phyloP scores from a whole-genome alignment of 2,113 vertebrate species.

The Craseonycteris thonglongyai region DNA sequence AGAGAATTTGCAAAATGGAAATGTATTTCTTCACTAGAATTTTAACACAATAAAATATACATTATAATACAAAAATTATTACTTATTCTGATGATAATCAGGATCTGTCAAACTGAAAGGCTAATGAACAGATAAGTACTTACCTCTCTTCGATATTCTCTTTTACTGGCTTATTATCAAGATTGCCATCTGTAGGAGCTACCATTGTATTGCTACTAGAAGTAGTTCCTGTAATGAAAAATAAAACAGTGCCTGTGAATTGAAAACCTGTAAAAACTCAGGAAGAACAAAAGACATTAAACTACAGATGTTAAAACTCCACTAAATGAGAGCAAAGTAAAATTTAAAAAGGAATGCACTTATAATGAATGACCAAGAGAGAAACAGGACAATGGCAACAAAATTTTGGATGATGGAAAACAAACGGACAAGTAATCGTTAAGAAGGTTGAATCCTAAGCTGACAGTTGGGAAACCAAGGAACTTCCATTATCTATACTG shows the following conservation, averaged over 20 bases:
- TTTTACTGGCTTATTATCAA: constrained; percentile 90
- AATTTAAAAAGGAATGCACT: neutral
- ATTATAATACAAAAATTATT: neutral
- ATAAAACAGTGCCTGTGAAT: neutral
- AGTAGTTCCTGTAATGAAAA: constrained; percentile 87
- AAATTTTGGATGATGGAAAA: neutral
- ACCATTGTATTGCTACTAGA: constrained; percentile 99
- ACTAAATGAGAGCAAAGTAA: neutral
- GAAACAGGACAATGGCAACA: neutral
- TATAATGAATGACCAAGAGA: neutral
- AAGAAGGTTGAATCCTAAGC: neutral
- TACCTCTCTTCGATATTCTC: constrained; percentile 93
- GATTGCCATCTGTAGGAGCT: constrained; percentile 88
- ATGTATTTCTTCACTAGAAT: neutral
- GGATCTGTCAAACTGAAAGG: neutral
- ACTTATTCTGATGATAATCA: neutral
- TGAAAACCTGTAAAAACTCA: neutral
- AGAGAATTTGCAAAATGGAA: neutral
- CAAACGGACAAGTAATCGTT: neutral
- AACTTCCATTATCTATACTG: neutral
- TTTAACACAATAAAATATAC: neutral
- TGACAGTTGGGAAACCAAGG: neutral
- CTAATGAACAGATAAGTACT: constrained; percentile 32
- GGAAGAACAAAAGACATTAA: neutral
- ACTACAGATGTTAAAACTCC: neutral